Evolutionary conservation across 2,888 invertebrate genomes (phyloP), one percentile per base, ranked within the genome.

Genomic region (Tinea semifulvella): DNA sequence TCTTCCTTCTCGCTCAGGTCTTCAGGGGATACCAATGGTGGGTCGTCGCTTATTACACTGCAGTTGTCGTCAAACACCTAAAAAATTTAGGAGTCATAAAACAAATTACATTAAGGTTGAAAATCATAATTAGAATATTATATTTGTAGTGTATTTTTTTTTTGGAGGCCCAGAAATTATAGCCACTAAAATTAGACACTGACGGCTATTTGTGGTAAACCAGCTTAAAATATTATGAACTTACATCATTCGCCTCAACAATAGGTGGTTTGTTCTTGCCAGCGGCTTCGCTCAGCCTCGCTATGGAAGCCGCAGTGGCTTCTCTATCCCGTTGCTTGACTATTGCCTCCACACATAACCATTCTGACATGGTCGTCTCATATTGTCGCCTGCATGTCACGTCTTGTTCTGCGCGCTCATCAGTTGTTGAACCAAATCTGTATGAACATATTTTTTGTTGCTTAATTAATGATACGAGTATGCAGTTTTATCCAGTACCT

Each of bases 291-390:
- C 89, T 91, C n/a, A 94, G 77, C 58, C 94, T 89, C 4, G 94
- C 94, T 43, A 94, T 87, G 28, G 93, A 94, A 7, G 89, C 89
- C 0, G 93, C 94, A 48, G 92, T 91, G 35, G 88, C 89, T 63
- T 93, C 93, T 49, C 89, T 88, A 56, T 95, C 94, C 5, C 88
- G 71, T 60, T 93, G 92, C 42, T 88, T 74, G 0, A 96, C 94
- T 49, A 96, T 95, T 0, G 95, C 95, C 61, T 98, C 97, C 1
- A 96, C 94, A 0, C 95, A 94, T 48, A 95, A 68, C 97, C 97
- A 97, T 65, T 96, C 96, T 0, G 95, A 94, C 92, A 96, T 94
- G 1, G 91, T 92, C 4, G 90, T 90, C 68, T 96, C 95, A 56
- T 94, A 96, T 48, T 88, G 86, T 35, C 90, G 88, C 47, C 88